Base-by-base conservation (phyloP, 2,797 vertebrate species). In the Rhinatrema bivittatum region DNA sequence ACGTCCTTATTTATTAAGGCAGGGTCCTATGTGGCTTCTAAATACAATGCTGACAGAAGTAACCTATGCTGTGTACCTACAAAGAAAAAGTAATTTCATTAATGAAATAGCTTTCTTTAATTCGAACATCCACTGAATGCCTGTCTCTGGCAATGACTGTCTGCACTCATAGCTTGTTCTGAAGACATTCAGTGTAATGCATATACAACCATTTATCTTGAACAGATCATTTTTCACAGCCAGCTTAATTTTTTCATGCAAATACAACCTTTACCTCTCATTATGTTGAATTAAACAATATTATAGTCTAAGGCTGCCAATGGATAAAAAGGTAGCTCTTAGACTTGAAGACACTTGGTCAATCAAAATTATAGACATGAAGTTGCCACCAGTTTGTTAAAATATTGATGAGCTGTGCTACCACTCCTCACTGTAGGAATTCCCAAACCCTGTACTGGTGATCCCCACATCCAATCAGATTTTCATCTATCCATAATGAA, bases 211-310 rank as follows among this genome's bases (percentile, higher is more conserved):
- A 32, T 35, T 70, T 54, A 27, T 61, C 29, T 38, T 44, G 36
- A 42, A 3, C 20, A 36, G 11, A 23, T 31, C 16, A 20, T 56
- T 67, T 58, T 32, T 54, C 41, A 50, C 32, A 49, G 20, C 39
- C 36, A 56, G 44, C 36, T 50, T 7, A 60, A 11, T 69, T 73
- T 72, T 29, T 36, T 50, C 27, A 67, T 68, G 50, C 40, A 72
- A 62, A 71, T 65, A 51, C 56, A 40, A 68, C 50, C 50, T 73
- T 68, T 72, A 25, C 30, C 23, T 50, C 24, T 63, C 28, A 37
- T 52, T 62, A 25, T 39, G 40, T 23, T 42, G 28, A 60, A 56
- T 61, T 68, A 42, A 61, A 46, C 54, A 50, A 38, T 41, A 58
- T 68, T 52, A 53, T 27, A 16, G 3, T 50, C 34, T 62, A 27